Evolutionary conservation across 1,140 invertebrate species (phyloP), one percentile per base, ranked within the genome.

Genomic region (Atta colombica): DNA sequence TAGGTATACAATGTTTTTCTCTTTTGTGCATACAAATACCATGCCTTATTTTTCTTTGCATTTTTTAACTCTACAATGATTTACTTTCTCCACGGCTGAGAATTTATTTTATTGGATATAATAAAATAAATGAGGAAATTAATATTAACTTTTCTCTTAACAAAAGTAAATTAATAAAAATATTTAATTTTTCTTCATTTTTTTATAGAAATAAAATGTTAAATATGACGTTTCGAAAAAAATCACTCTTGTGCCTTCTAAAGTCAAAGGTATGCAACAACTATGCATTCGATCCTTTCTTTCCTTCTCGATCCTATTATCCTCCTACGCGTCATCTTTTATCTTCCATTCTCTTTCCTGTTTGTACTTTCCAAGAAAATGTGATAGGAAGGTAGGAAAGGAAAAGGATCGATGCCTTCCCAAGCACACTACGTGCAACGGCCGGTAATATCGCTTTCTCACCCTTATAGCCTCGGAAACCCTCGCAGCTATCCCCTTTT

Each of bases 401-500:
- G n/a, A 8, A 18, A 74, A n/a, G 39, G n/a, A 84, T 84, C 80
- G 69, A 84, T 84, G 80, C 53, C 51, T 31, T 82, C 5, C 39
- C 69, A 28, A 84, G 69, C 39, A 61, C 39, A 51, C 28, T 84
- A 31, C 69, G 80, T 58, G 39, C 39, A 84, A 75, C 80, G 80
- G 80, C 55, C 55, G 71, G 69, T 75, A 84, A 84, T 84, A 84
- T 84, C 55, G 69, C 39, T 84, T 75, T 84, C 80, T 75, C 69
- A 84, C 58, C 68, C 58, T 74, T 61, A 51, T 45, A 51, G 49
- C 55, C 58, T 28, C 18, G 16, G 80, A 74, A 82, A 61, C 25
- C 49, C 68, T 74, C 12, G n/a, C 14, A 45, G 31, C 75, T 28
- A 66, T n/a, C 25, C 69, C 69, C 55, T 18, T 84, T 74, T 75